phyloP scores from a whole-genome alignment of 2,888 invertebrate species.

The Meganola albula region DNA sequence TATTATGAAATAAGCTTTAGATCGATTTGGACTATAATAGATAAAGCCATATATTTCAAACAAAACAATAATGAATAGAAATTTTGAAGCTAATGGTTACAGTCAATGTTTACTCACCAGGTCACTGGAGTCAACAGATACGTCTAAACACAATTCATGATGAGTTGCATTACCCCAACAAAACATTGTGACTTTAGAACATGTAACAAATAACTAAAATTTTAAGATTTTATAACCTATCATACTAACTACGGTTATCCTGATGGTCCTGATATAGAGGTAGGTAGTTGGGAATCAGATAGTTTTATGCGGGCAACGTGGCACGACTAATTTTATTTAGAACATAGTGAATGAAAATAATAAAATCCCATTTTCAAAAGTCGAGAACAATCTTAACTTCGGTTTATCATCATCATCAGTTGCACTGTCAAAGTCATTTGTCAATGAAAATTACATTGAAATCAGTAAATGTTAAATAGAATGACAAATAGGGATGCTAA shows the following conservation, averaged over 20 bases:
- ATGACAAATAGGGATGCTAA: no score
- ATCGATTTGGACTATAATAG: no score
- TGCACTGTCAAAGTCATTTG: slow-evolving; percentile 14
- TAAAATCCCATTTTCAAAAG: slow-evolving; percentile 47
- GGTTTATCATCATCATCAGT: slow-evolving; percentile 22
- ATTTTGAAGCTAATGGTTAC: no score
- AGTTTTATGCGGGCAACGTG: slow-evolving; percentile 20
- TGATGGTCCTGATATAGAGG: slow-evolving; percentile 38
- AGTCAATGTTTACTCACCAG: slow-evolving; percentile 66
- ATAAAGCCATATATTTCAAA: no score
- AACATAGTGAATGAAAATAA: slow-evolving; percentile 39
- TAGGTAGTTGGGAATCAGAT: slow-evolving; percentile 26
- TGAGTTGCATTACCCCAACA: slow-evolving; percentile 74
- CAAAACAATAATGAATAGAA: no score
- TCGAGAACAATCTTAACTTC: slow-evolving; percentile 63
- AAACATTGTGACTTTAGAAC: slow-evolving; percentile 64
- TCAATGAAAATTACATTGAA: slow-evolving; percentile 5
- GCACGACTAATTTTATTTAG: slow-evolving; percentile 40
- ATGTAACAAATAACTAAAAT: slow-evolving; percentile 34
- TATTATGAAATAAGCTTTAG: no score
- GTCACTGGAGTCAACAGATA: slow-evolving; percentile 45
- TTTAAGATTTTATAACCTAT: slow-evolving; percentile 47
- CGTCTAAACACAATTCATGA: slow-evolving; percentile 67
- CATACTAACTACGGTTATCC: slow-evolving; percentile 24
- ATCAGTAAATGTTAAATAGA: no score